phyloP scores from a whole-genome alignment of 2,888 invertebrate species.

The Drosophila differens region DNA sequence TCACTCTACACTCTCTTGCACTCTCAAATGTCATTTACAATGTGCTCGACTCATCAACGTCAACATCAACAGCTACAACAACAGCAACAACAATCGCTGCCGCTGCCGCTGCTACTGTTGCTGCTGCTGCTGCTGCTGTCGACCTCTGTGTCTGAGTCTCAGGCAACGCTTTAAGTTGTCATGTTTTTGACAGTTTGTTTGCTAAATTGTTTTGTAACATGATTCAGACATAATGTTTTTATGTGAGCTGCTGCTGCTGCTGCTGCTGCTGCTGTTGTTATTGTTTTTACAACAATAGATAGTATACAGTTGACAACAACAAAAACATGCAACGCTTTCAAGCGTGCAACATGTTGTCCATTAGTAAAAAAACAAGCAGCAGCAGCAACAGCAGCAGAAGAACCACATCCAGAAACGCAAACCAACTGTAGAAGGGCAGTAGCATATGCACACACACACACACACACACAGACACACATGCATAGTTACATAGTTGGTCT shows the following conservation, averaged over 20 bases:
- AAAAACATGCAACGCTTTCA: conserved; percentile 57
- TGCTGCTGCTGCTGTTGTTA: conserved; percentile 15
- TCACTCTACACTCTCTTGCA: conserved; percentile 20
- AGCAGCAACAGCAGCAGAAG: conserved; percentile 3
- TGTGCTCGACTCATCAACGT: conserved; percentile 76
- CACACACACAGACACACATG: not conserved
- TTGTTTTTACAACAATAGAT: conserved; percentile 55
- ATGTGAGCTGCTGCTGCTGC: conserved; percentile 31
- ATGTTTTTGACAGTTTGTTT: conserved; percentile 83
- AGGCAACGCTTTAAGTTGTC: conserved; percentile 78
- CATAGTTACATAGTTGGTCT: conserved; percentile 6
- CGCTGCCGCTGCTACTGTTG: conserved; percentile 15
- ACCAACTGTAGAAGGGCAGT: conserved; percentile 1
- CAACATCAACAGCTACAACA: conserved; percentile 46
- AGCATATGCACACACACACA: not conserved
- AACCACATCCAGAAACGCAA: conserved; percentile 2
- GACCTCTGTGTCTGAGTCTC: conserved; percentile 49
- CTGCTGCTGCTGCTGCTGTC: conserved; percentile 11
- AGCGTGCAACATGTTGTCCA: conserved; percentile 65
- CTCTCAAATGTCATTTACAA: conserved; percentile 73
- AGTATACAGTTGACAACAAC: conserved; percentile 48
- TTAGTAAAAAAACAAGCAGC: conserved; percentile 33
- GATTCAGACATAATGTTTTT: conserved; percentile 78
- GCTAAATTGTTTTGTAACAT: conserved; percentile 83
- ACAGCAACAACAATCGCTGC: conserved; percentile 3